Conservation (phyloP, 2,888 invertebrate genomes). For the Clunio marinus region DNA sequence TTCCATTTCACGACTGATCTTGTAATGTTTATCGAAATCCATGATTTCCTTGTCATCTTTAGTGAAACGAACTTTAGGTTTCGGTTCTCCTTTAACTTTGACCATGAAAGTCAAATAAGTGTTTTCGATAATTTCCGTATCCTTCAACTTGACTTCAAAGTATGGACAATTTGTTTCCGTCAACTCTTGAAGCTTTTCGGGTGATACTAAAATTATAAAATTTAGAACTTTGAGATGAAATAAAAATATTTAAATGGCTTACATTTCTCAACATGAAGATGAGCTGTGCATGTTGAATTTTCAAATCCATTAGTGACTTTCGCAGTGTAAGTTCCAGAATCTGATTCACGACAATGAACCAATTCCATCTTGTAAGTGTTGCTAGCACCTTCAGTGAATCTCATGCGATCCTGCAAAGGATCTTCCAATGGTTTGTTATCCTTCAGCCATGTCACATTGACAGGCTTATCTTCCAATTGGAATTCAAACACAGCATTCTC, state of each 20-base stretch:
- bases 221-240: background rate
- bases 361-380: slow-evolving; percentile 68
- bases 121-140: slow-evolving; percentile 80
- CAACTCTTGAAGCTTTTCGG: slow-evolving; percentile 66
- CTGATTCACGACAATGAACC: slow-evolving; percentile 69
- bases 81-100: slow-evolving; percentile 81
- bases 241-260: slow-evolving; percentile 49
- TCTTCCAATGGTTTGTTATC: slow-evolving; percentile 79
- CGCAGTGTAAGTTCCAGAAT: slow-evolving; percentile 87
- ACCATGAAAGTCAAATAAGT: slow-evolving; percentile 86
- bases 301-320: slow-evolving; percentile 78
- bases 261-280: slow-evolving; percentile 81
- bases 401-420: slow-evolving; percentile 68
- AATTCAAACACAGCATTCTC: slow-evolving; percentile 79
- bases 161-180: slow-evolving; percentile 71
- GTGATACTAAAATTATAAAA: slow-evolving; percentile 56
- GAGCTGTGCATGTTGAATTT: slow-evolving; percentile 78
- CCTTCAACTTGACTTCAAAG: slow-evolving; percentile 79
- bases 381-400: slow-evolving; percentile 57
- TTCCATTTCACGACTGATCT: slow-evolving; percentile 68
- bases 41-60: slow-evolving; percentile 74
- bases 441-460: slow-evolving; percentile 76
- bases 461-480: slow-evolving; percentile 61
- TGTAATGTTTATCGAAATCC: slow-evolving; percentile 62
- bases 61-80: slow-evolving; percentile 83